phyloP scores from a whole-genome alignment of 2,797 vertebrate species.

The Dipus sagitta region DNA sequence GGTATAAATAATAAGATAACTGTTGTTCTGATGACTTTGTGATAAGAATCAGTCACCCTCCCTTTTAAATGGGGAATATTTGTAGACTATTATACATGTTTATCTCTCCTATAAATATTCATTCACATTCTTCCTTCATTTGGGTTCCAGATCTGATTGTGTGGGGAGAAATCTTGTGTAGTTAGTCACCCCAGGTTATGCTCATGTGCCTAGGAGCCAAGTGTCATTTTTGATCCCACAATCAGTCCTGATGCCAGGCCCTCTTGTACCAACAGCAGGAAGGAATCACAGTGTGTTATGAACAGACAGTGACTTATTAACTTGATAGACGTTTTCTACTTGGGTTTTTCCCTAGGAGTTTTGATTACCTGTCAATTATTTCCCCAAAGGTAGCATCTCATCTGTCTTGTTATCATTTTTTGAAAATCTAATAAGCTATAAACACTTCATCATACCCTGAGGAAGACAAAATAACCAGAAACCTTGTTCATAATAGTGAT shows the following conservation, averaged over 20 bases:
- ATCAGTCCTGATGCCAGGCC: not conserved
- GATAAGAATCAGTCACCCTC: not conserved
- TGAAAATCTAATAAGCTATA: constrained; percentile 43
- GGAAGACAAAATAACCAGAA: not conserved
- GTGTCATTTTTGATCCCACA: not conserved
- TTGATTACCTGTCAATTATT: constrained; percentile 61
- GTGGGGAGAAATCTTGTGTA: not conserved
- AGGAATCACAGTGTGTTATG: not conserved
- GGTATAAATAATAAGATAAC: not conserved
- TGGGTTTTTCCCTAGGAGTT: constrained; percentile 35
- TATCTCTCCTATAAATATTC: not conserved
- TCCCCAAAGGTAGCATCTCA: constrained; percentile 39
- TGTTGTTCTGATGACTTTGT: not conserved
- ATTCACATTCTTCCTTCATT: not conserved
- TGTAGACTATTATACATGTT: not conserved
- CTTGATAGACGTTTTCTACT: constrained; percentile 16
- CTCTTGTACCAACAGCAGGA: no score
- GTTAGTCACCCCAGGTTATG: not conserved
- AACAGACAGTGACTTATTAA: not conserved
- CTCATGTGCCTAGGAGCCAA: not conserved
- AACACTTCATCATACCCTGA: not conserved
- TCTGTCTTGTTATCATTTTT: constrained; percentile 41
- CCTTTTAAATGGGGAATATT: not conserved
- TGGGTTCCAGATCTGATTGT: not conserved
- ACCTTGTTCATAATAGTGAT: not conserved